phyloP scores from a whole-genome alignment of 2,113 vertebrate species.

The Harpagus bidentatus region DNA sequence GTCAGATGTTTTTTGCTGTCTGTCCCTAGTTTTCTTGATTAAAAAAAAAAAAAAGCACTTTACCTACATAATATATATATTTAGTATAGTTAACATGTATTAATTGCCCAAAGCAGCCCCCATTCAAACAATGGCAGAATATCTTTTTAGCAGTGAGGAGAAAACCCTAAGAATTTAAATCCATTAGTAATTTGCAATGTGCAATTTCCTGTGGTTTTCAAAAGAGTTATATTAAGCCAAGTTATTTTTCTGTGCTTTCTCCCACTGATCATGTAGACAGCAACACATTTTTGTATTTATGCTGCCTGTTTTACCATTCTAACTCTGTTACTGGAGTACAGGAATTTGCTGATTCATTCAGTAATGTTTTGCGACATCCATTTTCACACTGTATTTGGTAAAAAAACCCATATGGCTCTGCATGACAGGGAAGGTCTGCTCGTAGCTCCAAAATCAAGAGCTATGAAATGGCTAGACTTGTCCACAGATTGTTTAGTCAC shows the following conservation, averaged over 20 bases:
- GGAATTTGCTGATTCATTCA: conserved; percentile 14
- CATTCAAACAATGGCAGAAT: background rate
- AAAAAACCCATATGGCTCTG: background rate
- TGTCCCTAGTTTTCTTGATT: background rate
- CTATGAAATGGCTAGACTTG: background rate
- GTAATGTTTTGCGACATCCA: background rate
- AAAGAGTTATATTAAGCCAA: background rate
- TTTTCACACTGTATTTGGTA: background rate
- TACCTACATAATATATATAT: background rate
- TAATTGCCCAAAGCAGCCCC: background rate
- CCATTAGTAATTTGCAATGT: background rate
- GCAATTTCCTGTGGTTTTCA: background rate
- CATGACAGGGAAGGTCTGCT: background rate
- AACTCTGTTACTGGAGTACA: background rate
- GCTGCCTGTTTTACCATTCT: background rate
- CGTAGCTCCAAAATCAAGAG: background rate
- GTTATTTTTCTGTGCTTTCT: background rate
- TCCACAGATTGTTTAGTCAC: background rate
- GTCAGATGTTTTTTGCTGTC: background rate
- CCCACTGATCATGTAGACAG: background rate
- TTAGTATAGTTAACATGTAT: background rate
- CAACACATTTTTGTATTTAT: background rate
- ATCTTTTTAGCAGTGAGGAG: background rate
- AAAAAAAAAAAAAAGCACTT: background rate
- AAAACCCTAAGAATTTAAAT: background rate